Evolutionary conservation across 2,888 invertebrate genomes (phyloP), one percentile per base, ranked within the genome.

Genomic region (Standfussiana lucernea): DNA sequence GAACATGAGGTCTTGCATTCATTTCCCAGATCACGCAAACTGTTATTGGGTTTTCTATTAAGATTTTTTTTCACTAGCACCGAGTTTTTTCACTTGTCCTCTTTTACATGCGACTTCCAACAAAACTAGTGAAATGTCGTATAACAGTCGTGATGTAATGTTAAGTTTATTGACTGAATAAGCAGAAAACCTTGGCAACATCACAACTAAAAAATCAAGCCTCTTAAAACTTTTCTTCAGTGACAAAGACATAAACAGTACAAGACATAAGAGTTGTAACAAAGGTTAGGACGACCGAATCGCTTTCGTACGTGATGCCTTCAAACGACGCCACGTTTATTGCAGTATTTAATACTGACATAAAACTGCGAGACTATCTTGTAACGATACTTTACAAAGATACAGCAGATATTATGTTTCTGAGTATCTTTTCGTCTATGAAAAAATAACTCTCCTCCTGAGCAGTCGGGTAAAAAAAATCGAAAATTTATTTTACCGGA

Each of bases 331-430:
- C 45, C 50, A 35, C 70, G 40, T 86, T 83, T 79, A 82, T 64
- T 72, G 59, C 69, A 61, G 74, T 75, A 82, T 82, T 77, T 65
- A 75, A 86, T 82, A 67, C 75, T 21, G 53, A 18, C 79, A 78
- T 85, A 78, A 85, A 82, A 75, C 56, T 72, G 10, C 32, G 18
- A 72, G 64, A 69, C 81, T 65, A 72, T 85, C 76, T 68, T 84
- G 80, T 73, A 64, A 68, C 65, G 13, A 76, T 84, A 77, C 68
- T 68, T 65, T 61, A 68, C 77, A 69, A 61, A 64, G 37, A 42
- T 81, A 72, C 42, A 76, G 56, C 45, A 75, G 15, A 73, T 62
- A 62, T 42, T 65, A 47, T 61, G 47, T 69, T 62, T 32, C 56
- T 56, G 8, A 28, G n/a, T 56, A 56, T 47, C 3, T 67, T 8